Base-by-base conservation (phyloP, 1,140 invertebrate species). In the Drosophila lacteicornis region DNA sequence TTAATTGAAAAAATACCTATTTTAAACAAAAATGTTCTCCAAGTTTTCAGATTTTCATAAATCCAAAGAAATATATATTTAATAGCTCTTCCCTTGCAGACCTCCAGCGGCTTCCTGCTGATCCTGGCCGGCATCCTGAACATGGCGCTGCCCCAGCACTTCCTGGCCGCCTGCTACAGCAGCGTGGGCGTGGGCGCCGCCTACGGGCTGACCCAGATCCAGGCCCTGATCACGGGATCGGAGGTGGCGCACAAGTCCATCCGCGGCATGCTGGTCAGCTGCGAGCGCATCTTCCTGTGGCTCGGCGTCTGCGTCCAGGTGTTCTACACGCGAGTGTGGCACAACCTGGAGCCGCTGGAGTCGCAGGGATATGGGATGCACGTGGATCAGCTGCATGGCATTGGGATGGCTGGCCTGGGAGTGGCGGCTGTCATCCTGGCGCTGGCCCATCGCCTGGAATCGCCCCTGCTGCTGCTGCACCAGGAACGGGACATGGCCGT, bases 231-330 rank as follows among this genome's bases (percentile, higher is more conserved):
- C 45, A 91, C 85, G 0, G 86, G 82, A 0, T 75, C 79, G 0
- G 85, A 90, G 55, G 76, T 90, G 81, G 86, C 82, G 0, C 75
- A 90, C 75, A 85, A 85, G 22, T 81, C 82, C 19, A 90, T 90
- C 36, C 85, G 85, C 0, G 85, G 85, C 9, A 82, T 90, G 82
- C 68, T 90, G 42, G 49, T 80, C 5, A 80, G 80, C 56, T 83
- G 91, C 12, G 91, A 92, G 38, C 74, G 91, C 12, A 60, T 82
- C 42, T 92, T 91, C 38, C 56, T 92, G 11, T 92, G 91, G 91
- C 65, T 91, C 27, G 91, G 91, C 12, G 85, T 92, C 4, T 75
- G 69, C 13, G 46, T 92, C 0, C 91, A 92, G 60, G 56, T 92
- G 7, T 80, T 85, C 25, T 92, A 82, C 30, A 91, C 91, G 9